Conservation (phyloP, 2,113 vertebrate genomes). For the Mola mola region DNA sequence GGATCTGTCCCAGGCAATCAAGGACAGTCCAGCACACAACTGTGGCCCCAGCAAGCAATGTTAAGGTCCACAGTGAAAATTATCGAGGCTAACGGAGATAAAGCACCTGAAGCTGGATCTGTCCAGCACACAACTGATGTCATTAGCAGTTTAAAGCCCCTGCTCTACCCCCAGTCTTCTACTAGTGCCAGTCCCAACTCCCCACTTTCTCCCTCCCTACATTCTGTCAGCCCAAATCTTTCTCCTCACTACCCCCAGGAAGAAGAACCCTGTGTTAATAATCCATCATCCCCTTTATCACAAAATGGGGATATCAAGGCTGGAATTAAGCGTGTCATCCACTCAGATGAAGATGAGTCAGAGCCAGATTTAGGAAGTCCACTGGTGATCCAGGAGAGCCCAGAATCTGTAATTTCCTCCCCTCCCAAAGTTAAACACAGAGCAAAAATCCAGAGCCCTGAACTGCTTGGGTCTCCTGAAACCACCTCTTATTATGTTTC, state of each 20-base stretch:
- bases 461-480: constrained; percentile 45
- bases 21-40: constrained; percentile 45
- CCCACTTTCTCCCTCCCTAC: constrained; percentile 21
- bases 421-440: constrained; percentile 69
- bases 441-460: constrained; percentile 25
- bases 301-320: constrained; percentile 53
- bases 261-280: constrained; percentile 34
- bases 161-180: constrained; percentile 33
- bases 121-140: constrained; percentile 39
- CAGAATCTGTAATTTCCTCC: constrained; percentile 64
- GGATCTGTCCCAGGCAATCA: constrained; percentile 21
- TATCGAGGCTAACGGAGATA: constrained; percentile 27
- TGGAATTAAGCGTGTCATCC: constrained; percentile 26
- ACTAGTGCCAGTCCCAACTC: background rate
- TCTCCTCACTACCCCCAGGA: constrained; percentile 39
- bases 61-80: constrained; percentile 49
- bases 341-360: constrained; percentile 79
- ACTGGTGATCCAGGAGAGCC: constrained; percentile 82
- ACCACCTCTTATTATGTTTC: constrained; percentile 15
- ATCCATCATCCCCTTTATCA: constrained; percentile 28
- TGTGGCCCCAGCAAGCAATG: constrained; percentile 60
- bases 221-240: constrained; percentile 28
- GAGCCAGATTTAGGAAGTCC: constrained; percentile 81
- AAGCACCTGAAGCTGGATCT: constrained; percentile 11
- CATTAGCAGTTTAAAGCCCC: constrained; percentile 63